Base-by-base conservation (phyloP, 2,888 invertebrate species). In the Xylocampa areola region DNA sequence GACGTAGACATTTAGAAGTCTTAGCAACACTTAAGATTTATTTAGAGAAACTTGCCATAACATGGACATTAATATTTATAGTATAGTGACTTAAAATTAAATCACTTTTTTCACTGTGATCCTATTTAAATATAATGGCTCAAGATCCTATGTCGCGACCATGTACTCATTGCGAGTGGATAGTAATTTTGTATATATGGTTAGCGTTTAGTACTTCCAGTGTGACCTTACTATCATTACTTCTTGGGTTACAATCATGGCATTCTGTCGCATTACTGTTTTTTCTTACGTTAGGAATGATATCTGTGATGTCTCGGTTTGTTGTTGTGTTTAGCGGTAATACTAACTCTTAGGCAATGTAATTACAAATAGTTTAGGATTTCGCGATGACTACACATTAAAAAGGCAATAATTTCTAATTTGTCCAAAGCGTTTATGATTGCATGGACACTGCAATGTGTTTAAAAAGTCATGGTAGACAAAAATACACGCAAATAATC, bases 101-200 rank as follows among this genome's bases (percentile, higher is more conserved):
- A 91, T 91, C 91, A 93, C 93, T 92, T 90, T 92, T 90, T 93
- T 92, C 94, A 94, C 94, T 94, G 94, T 94, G 94, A 94, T 94
- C 94, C 93, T 93, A 92, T 88, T 90, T 89, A 89, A 90, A 87
- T 88, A 80, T 91, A 87, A 91, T 79, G 87, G 94, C 94, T 94
- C 93, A 92, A 92, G 84, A 81, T 87, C 88, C 88, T 86, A 84
- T 86, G 88, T 88, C 82, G 89, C 90, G 86, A 90, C 88, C 89
- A 86, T 82, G 68, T 79, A 76, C 78, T 80, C 79, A 66, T 64
- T 75, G 77, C 81, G 77, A 77, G 77, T 59, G 67, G 67, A 78
- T 83, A 86, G 85, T 85, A 82, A 84, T 83, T 82, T 85, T 91
- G 91, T 91, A 91, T 74, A 91, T 90, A 91, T 73, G 72, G 73